Evolutionary conservation across 2,888 invertebrate species (phyloP).

Genomic region (Mimachlamys varia): DNA sequence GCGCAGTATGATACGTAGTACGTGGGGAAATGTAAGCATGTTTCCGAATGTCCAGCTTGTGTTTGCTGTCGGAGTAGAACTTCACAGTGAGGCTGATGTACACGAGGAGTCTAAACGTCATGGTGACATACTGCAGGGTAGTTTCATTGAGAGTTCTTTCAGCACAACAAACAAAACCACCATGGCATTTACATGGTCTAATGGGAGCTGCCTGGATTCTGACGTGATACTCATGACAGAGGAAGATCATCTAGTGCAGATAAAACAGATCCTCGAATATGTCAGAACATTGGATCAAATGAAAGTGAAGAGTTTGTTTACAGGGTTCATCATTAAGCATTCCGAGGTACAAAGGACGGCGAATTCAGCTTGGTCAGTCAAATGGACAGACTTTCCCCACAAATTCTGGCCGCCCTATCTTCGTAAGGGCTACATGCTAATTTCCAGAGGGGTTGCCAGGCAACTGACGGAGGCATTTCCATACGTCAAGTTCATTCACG

Average conservation of each 20-base stretch:
- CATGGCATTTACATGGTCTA: neutral
- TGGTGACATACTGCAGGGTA: neutral
- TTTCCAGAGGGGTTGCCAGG: neutral
- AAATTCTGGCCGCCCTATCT: neutral
- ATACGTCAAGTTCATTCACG: neutral
- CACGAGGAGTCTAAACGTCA: neutral
- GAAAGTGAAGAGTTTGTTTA: neutral
- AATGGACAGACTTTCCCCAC: neutral
- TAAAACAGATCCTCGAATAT: neutral
- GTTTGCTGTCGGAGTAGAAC: neutral
- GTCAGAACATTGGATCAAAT: neutral
- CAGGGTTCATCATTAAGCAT: neutral
- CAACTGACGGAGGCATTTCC: neutral
- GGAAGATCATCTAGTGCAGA: neutral
- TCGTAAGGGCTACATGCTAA: neutral
- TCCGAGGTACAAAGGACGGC: neutral
- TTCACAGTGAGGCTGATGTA: neutral
- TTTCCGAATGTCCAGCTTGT: neutral
- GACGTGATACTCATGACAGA: neutral
- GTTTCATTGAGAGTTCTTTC: neutral
- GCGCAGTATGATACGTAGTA: constrained; percentile 21
- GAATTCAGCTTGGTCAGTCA: neutral
- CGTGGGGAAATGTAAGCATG: neutral
- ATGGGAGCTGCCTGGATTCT: neutral
- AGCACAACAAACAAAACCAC: neutral